Conservation (phyloP, 2,888 invertebrate species). For the Salpingus planirostris region DNA sequence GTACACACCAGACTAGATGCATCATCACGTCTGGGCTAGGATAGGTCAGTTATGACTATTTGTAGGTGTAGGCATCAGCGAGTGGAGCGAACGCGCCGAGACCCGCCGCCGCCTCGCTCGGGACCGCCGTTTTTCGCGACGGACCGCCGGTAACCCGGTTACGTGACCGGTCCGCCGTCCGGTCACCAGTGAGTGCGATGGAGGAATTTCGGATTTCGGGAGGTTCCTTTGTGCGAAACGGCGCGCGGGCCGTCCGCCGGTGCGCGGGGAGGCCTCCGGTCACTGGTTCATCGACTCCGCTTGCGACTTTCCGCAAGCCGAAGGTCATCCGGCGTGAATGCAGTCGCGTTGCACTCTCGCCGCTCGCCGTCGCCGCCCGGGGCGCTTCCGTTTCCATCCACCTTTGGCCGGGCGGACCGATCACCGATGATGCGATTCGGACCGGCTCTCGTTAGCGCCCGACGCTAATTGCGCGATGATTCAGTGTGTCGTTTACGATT, state of each 20-base stretch:
- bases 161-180: no score
- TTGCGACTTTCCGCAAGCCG: conserved; percentile 42
- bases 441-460: background rate
- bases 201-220: no score
- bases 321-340: conserved; percentile 35
- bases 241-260: conserved; percentile 5
- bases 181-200: no score
- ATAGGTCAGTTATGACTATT: conserved; percentile 18
- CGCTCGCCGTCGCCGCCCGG: conserved; percentile 9
- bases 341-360: conserved; percentile 11
- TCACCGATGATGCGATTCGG: no score
- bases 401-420: no score
- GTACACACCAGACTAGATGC: conserved; percentile 15
- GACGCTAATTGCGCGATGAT: no score
- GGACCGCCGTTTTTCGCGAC: no score
- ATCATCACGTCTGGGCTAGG: conserved; percentile 17
- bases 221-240: conserved; percentile 1
- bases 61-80: background rate
- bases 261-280: conserved; percentile 30
- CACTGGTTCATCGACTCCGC: conserved; percentile 43
- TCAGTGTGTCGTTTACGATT: no score
- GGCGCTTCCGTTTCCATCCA: conserved; percentile 13
- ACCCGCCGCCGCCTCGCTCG: no score
- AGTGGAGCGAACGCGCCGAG: conserved; percentile 5
- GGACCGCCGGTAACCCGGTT: no score